Base-by-base conservation (phyloP, 2,113 vertebrate genomes). In the Ictidomys tridecemlineatus region DNA sequence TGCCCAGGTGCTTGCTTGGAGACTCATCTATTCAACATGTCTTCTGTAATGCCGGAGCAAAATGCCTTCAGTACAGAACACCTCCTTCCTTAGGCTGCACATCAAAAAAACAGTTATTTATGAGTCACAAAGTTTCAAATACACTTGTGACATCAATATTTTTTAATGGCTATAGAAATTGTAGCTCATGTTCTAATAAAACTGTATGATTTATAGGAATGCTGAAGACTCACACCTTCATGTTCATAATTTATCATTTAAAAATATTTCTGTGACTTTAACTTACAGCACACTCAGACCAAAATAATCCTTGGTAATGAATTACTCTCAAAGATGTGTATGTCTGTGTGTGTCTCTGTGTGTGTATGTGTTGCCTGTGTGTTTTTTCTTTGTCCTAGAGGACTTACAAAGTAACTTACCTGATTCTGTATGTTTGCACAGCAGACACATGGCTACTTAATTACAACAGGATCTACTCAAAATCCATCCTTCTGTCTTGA, bases 171-270 rank as follows among this genome's bases (percentile, higher is more conserved):
- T 85, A 34, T 48, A 91, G 70, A 93, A 84, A 94, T 87, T 61
- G 17, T 92, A 92, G 63, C 20, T 96, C 42, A 34, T 77, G 16
- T 86, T 91, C 97, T 84, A 93, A 86, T 97, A 94, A 96, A 97
- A 58, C 5, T 65, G 5, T 10, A 67, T 91, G 90, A 97, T 89
- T 86, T 83, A 91, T 34, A 76, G 26, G n/a, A 42, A 65, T 73
- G 30, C 58, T 63, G n/a, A 72, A 24, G 42, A 51, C 6, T 45
- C 37, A 30, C 63, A 67, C 2, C 70, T 92, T 77, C 39, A 91
- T 34, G 65, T 95, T 84, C 45, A 79, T n/a, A 86, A 87, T 89
- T 93, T 85, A 94, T 94, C 37, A 51, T 37, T 88, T 94, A 77
- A 73, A 96, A 80, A n/a, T 93, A 53, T 83, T 58, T 65, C 17